Conservation (phyloP, 2,113 vertebrate species). For the Brachyhypopomus occidentalis region DNA sequence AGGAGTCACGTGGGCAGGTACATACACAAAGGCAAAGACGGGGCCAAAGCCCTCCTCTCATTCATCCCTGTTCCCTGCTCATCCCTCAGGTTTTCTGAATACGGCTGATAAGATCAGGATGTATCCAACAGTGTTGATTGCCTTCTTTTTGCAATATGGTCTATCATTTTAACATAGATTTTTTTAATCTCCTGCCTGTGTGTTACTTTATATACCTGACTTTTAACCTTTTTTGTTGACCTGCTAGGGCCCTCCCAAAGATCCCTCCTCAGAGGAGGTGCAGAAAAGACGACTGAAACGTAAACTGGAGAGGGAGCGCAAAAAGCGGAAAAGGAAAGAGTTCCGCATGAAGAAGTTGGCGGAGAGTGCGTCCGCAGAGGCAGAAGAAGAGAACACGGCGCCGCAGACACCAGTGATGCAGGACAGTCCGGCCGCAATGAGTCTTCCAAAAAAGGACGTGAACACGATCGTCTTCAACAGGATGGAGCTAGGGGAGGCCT, state of each 20-base stretch:
- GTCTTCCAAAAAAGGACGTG: constrained; percentile 55
- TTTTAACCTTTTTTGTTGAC: constrained; percentile 8
- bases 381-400: constrained; percentile 43
- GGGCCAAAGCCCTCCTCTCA: neutral
- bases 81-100: no score
- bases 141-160: neutral
- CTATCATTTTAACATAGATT: neutral
- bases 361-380: constrained; percentile 54
- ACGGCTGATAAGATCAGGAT: neutral
- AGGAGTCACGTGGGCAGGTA: constrained; percentile 85
- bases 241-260: constrained; percentile 71
- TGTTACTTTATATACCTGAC: neutral
- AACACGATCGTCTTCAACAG: constrained; percentile 82
- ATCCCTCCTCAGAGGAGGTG: constrained; percentile 73
- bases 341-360: constrained; percentile 79
- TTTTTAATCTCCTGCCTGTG: neutral
- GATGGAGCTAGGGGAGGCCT: constrained; percentile 78
- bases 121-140: neutral
- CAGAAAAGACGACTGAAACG: constrained; percentile 81
- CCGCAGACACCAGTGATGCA: constrained; percentile 14
- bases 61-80: no score
- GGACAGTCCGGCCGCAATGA: neutral
- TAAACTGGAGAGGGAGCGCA: constrained; percentile 88
- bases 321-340: constrained; percentile 88
- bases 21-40: constrained; percentile 5